Evolutionary conservation across 2,888 invertebrate genomes (phyloP).

Genomic region (Hydraecia micacea): DNA sequence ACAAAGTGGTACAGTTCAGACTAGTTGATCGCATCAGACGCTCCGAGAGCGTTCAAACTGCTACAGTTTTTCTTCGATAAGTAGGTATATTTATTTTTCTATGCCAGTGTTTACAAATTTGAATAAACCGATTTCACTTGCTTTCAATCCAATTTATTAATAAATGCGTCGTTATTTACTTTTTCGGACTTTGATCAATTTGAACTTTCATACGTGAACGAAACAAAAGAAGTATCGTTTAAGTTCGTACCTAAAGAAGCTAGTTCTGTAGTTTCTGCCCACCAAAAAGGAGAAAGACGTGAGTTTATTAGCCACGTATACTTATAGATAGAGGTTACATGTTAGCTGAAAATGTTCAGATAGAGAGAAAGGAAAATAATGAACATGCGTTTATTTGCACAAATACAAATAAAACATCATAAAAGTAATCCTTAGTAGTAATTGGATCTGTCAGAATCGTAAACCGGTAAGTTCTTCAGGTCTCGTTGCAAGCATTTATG

Average conservation of each 20-base stretch:
- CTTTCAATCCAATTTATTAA: not conserved
- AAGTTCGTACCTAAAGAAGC: not conserved
- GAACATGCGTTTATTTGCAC: too few relatives aligned
- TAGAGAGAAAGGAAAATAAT: not conserved
- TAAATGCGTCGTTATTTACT: not conserved
- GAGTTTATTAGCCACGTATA: not conserved
- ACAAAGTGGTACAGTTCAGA: not conserved
- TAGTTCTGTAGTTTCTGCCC: not conserved
- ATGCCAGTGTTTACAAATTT: not conserved
- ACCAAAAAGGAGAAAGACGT: not conserved
- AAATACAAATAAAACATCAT: not conserved
- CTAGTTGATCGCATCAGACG: not conserved
- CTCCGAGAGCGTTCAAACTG: not conserved
- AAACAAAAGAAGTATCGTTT: not conserved
- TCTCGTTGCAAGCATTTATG: not conserved
- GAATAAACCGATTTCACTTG: not conserved
- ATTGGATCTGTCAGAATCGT: not conserved
- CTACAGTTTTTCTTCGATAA: not conserved
- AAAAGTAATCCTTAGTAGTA: not conserved
- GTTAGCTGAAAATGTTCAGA: not conserved
- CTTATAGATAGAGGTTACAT: not conserved
- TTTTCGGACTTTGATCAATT: not conserved
- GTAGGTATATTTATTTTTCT: slow-evolving; percentile 4
- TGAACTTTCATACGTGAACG: not conserved
- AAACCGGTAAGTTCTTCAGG: not conserved